Conservation (phyloP, 2,113 vertebrate genomes). For the Aptenodytes forsteri region DNA sequence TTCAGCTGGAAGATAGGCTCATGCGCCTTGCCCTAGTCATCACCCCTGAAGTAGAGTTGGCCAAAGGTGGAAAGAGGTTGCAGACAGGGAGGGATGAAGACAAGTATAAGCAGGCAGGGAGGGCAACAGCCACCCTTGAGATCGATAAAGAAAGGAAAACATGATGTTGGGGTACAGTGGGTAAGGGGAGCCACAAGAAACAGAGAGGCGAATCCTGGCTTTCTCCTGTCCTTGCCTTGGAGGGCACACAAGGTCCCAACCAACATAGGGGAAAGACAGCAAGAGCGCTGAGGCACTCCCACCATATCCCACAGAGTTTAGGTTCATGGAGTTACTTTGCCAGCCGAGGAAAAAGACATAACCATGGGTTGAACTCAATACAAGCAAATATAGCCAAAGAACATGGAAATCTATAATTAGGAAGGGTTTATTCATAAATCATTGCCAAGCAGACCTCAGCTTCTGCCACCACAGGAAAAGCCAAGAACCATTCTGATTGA, state of each 20-base stretch:
- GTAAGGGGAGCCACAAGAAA: neutral
- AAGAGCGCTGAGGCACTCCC: neutral
- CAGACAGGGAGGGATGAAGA: neutral
- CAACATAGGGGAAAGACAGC: neutral
- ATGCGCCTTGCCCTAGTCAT: neutral
- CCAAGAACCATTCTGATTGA: fast-evolving
- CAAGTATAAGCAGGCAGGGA: neutral
- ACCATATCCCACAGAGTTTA: neutral
- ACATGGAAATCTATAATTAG: neutral
- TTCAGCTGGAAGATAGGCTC: neutral
- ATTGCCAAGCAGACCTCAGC: neutral
- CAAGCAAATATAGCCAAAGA: neutral
- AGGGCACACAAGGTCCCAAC: neutral
- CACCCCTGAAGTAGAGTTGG: neutral
- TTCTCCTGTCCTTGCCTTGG: neutral
- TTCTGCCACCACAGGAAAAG: neutral
- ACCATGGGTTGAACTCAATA: neutral
- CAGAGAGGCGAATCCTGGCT: neutral
- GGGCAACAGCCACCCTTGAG: neutral
- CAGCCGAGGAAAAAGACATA: neutral
- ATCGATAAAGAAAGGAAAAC: neutral
- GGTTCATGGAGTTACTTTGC: neutral
- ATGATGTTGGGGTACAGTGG: neutral
- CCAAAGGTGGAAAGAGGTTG: neutral
- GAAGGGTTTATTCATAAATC: neutral